Conservation (phyloP, 1,140 invertebrate genomes). For the Hetaerina americana region DNA sequence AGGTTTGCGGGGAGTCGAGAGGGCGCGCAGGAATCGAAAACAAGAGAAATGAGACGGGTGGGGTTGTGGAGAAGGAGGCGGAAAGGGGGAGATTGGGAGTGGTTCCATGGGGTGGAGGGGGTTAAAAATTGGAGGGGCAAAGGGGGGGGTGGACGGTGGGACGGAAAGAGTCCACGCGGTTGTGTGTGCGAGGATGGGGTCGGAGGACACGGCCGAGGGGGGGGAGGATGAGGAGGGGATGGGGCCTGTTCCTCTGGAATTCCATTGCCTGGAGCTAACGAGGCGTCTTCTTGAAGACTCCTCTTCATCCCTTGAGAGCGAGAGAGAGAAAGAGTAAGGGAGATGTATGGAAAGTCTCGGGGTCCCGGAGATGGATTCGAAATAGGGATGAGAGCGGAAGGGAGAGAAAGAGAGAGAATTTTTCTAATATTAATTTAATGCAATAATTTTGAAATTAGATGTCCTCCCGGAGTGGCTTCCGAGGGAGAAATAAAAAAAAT, state of each 20-base stretch:
- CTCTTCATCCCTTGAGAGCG: neutral
- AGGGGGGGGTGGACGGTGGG: neutral
- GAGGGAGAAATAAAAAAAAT: neutral
- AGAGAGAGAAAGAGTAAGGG: neutral
- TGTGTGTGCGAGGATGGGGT: neutral
- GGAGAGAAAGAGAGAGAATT: too few relatives aligned
- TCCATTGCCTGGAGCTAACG: neutral
- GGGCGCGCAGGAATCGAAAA: too few relatives aligned
- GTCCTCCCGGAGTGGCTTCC: neutral
- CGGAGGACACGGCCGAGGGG: neutral
- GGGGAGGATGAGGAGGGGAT: neutral
- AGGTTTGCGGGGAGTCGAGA: too few relatives aligned
- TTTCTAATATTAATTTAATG: neutral
- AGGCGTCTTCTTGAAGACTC: neutral
- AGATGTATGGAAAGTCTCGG: neutral
- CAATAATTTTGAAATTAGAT: constrained; percentile 1
- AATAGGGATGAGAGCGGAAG: too few relatives aligned
- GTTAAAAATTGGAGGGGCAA: too few relatives aligned
- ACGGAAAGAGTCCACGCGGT: neutral
- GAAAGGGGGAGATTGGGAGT: too few relatives aligned
- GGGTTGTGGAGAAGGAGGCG: too few relatives aligned
- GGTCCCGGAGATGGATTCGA: neutral
- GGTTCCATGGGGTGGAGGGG: too few relatives aligned
- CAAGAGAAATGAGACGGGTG: too few relatives aligned
- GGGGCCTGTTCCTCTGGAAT: neutral